Evolutionary conservation across 2,888 invertebrate species (phyloP).

Genomic region (Eristalis arbustorum): DNA sequence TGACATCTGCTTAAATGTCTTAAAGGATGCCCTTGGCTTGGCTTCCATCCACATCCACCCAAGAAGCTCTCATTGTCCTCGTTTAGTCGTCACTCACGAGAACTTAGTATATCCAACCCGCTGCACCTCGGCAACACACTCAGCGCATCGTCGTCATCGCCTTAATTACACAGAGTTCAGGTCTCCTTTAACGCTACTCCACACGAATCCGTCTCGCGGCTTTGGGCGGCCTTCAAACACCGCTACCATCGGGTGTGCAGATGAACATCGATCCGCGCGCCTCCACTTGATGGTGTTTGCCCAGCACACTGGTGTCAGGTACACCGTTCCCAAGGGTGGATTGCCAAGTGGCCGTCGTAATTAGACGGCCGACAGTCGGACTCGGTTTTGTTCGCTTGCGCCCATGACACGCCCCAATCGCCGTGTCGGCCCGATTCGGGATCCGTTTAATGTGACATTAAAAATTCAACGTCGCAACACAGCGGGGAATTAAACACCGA

Average conservation of each 20-base stretch:
- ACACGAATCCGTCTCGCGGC: too few relatives aligned
- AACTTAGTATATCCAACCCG: too few relatives aligned
- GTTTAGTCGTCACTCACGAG: too few relatives aligned
- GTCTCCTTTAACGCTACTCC: too few relatives aligned
- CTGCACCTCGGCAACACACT: too few relatives aligned
- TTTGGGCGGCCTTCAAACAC: background rate
- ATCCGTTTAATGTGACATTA: conserved; percentile 51
- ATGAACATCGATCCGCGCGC: background rate
- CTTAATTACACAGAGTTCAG: too few relatives aligned
- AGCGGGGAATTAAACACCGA: conserved; percentile 67
- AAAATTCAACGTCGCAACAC: conserved; percentile 61
- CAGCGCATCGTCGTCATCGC: too few relatives aligned
- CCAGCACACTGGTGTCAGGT: background rate
- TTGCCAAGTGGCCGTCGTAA: background rate
- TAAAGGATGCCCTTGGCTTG: too few relatives aligned
- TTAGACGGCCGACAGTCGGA: background rate
- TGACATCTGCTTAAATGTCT: too few relatives aligned
- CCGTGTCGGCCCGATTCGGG: background rate
- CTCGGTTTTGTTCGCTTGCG: background rate
- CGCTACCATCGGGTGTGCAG: background rate
- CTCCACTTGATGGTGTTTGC: background rate
- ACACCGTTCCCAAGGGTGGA: background rate
- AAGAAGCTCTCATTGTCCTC: too few relatives aligned
- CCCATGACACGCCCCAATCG: background rate
- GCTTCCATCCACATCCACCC: too few relatives aligned